Evolutionary conservation across 2,113 vertebrate genomes (phyloP).

Genomic region (Chlamydotis undulata): DNA sequence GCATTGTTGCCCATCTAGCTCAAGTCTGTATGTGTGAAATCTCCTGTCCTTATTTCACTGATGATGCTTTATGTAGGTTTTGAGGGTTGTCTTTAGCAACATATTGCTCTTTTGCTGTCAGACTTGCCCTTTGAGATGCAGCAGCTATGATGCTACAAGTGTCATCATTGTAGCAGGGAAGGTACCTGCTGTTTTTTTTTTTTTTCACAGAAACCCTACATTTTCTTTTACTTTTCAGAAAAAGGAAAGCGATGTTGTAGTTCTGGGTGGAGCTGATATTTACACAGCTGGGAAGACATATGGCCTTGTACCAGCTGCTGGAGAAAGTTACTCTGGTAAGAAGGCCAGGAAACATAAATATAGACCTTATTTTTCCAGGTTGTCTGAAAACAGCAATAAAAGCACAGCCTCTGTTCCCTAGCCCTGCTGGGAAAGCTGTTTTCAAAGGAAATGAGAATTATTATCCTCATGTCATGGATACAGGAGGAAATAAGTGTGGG

Average conservation of each 20-base stretch:
- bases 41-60: not conserved
- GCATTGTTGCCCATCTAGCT: not conserved
- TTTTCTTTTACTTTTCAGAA: slow-evolving; percentile 72
- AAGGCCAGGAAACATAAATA: slow-evolving; percentile 29
- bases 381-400: slow-evolving; percentile 1
- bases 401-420: not conserved
- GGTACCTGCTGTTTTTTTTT: not conserved
- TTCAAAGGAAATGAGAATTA: not conserved
- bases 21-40: not conserved
- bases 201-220: not conserved
- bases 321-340: slow-evolving; percentile 88
- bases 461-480: not conserved
- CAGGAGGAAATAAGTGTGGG: not conserved
- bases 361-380: not conserved
- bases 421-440: not conserved
- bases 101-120: not conserved
- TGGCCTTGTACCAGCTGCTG: slow-evolving; percentile 87
- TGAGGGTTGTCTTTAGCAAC: not conserved
- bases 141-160: slow-evolving; percentile 58
- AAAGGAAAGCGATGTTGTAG: slow-evolving; percentile 83
- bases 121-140: not conserved
- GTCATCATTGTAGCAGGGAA: not conserved
- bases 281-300: slow-evolving; percentile 88
- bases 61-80: not conserved
- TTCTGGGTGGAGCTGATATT: slow-evolving; percentile 86